Conservation (phyloP, 2,888 invertebrate genomes). For the Pseudolycoriella hygida region DNA sequence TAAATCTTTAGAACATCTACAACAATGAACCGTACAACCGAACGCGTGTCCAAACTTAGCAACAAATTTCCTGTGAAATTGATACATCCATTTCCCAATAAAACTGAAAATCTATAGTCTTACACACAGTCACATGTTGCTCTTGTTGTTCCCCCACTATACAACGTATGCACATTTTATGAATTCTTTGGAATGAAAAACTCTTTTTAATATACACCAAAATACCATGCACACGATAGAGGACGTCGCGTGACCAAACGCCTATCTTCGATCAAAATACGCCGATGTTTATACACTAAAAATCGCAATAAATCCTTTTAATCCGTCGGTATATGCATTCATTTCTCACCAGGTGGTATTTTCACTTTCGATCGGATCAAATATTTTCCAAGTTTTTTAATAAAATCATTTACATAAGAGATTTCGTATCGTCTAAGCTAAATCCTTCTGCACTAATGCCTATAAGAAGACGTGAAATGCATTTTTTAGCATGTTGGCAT, state of each 20-base stretch:
- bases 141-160: not conserved
- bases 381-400: not conserved
- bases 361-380: not conserved
- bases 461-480: too few species aligned
- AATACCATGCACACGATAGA: too few species aligned
- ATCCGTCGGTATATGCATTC: not conserved
- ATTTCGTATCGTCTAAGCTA: too few species aligned
- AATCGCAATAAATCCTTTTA: not conserved
- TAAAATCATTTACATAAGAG: too few species aligned
- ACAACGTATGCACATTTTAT: too few species aligned
- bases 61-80: conserved; percentile 7
- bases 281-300: not conserved
- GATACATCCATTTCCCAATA: conserved; percentile 4
- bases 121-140: not conserved
- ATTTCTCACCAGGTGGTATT: not conserved
- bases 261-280: not conserved
- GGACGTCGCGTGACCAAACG: not conserved
- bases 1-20: too few species aligned
- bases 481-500: too few species aligned
- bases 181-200: too few species aligned
- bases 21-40: too few species aligned
- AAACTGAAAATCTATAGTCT: not conserved
- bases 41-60: conserved; percentile 6
- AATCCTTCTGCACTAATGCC: too few species aligned
- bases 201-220: too few species aligned